Conservation (phyloP, 2,797 vertebrate species). For the Mormyrus proboscirostris region DNA sequence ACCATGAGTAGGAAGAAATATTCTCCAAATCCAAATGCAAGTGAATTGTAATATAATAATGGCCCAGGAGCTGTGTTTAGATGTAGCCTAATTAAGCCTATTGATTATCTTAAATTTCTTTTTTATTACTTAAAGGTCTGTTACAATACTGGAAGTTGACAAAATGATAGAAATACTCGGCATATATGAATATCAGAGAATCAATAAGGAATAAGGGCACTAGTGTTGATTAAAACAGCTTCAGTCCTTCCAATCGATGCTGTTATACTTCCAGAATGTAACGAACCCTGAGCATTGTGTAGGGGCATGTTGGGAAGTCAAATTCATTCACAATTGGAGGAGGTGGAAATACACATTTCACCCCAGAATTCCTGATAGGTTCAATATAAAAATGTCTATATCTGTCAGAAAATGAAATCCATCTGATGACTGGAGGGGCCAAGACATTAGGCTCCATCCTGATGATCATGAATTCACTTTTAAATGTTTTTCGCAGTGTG, state of each 20-base stretch:
- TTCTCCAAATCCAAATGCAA: not conserved
- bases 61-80: not conserved
- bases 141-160: not conserved
- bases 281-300: not conserved
- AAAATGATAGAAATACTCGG: not conserved
- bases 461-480: not conserved
- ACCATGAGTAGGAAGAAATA: not conserved
- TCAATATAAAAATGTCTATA: not conserved
- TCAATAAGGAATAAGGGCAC: not conserved
- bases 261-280: not conserved
- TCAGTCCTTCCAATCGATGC: not conserved
- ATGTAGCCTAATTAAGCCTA: not conserved
- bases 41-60: not conserved
- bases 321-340: not conserved
- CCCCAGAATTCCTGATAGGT: not conserved
- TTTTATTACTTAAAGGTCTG: not conserved
- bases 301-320: not conserved
- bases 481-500: not conserved
- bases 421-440: not conserved
- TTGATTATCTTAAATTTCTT: not conserved
- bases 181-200: not conserved
- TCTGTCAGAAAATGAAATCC: not conserved
- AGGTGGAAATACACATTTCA: not conserved
- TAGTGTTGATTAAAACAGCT: not conserved
- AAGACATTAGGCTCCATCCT: not conserved